These are phyloP conservation scores for Malacoraja senta DNA, from an alignment of 2,797 vertebrate genomes.

Conservation along the genomic window DNA sequence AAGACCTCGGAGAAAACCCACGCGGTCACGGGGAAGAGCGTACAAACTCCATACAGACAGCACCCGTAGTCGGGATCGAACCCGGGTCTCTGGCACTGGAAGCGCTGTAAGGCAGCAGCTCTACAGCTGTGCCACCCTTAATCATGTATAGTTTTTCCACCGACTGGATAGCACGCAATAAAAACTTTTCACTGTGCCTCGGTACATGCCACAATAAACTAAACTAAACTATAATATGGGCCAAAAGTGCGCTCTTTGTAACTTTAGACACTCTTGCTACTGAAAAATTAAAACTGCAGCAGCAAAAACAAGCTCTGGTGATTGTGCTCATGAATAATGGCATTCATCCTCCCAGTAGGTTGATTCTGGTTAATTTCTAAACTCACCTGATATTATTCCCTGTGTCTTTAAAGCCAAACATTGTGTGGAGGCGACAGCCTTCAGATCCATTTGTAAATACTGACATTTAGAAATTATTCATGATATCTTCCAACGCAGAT, in stretches of 20 bases:
- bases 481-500: not conserved
- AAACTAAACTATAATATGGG: not conserved
- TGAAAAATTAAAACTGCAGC: not conserved
- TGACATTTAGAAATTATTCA: constrained; percentile 7
- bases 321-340: not conserved
- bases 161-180: too few relatives aligned
- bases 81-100: too few relatives aligned
- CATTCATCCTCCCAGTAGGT: not conserved
- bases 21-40: too few relatives aligned
- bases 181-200: too few relatives aligned
- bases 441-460: constrained; percentile 12
- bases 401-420: not conserved
- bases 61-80: too few relatives aligned
- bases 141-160: too few relatives aligned
- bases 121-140: too few relatives aligned
- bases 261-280: not conserved
- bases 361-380: not conserved
- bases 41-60: too few relatives aligned
- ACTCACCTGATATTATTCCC: not conserved
- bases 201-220: too few relatives aligned
- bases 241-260: not conserved
- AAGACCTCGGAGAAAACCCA: too few relatives aligned
- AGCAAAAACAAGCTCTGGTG: not conserved
- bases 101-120: too few relatives aligned
- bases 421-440: not conserved